Percentiles rank a stretch among this genome's conserved stretches.
These are phyloP conservation scores for Itoplectis maculator DNA, from an alignment of 2,888 invertebrate species.

Conservation along the genomic window DNA sequence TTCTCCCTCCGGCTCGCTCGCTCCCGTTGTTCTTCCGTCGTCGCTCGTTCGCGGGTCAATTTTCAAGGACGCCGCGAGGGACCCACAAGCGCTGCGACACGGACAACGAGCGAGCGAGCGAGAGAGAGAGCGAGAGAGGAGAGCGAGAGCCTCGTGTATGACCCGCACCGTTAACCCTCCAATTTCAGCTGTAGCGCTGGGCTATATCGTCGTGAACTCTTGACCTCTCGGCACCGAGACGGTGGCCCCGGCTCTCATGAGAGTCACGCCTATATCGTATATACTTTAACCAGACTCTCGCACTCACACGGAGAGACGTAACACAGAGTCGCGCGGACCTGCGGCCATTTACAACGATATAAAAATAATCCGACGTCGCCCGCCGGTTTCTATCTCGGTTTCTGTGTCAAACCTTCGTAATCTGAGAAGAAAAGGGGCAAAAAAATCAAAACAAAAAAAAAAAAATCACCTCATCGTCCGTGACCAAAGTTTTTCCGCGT, in stretches of 20 bases:
- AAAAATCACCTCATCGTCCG: not conserved
- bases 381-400: not conserved
- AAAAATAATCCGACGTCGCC: constrained; percentile 14
- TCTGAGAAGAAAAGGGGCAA: not conserved
- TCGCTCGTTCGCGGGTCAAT: constrained; percentile 25
- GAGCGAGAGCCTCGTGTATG: constrained; percentile 32
- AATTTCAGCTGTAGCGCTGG: constrained; percentile 19
- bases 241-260: constrained; percentile 10
- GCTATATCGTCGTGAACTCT: constrained; percentile 52
- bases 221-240: constrained; percentile 51
- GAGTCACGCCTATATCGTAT: constrained; percentile 25
- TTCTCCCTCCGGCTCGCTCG: not conserved
- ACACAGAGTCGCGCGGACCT: constrained; percentile 19
- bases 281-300: constrained; percentile 28
- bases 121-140: constrained; percentile 8
- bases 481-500: no score
- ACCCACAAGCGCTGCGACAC: constrained; percentile 4
- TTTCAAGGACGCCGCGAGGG: constrained; percentile 42
- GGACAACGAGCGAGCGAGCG: not conserved
- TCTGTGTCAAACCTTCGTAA: not conserved
- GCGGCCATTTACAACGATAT: constrained; percentile 9
- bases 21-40: not conserved
- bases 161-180: constrained; percentile 38
- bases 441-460: not conserved
- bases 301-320: no score